phyloP scores from a whole-genome alignment of 2,113 vertebrate species.

The Sorex fumeus region DNA sequence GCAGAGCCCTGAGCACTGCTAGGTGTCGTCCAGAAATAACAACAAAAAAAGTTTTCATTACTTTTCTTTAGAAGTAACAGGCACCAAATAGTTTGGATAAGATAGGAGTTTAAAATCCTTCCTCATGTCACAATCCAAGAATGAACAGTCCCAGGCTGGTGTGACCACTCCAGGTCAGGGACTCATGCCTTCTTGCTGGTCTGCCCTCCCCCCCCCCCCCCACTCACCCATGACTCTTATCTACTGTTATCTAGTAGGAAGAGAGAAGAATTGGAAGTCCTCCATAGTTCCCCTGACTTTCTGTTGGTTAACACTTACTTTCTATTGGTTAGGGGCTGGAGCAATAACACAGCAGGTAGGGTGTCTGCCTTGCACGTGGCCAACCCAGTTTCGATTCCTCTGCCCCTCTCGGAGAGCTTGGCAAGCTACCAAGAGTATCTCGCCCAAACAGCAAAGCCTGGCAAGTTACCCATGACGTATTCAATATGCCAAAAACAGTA shows the following conservation, averaged over 20 bases:
- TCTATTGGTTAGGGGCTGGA: no score
- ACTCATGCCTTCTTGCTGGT: not conserved
- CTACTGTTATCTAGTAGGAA: not conserved
- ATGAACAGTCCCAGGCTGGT: not conserved
- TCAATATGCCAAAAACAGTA: no score
- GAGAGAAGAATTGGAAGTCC: not conserved
- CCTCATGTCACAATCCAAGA: not conserved
- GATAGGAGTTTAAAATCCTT: constrained; percentile 1
- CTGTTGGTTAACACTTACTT: constrained; percentile 1
- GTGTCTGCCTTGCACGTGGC: no score
- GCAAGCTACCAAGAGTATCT: no score
- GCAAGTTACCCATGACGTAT: no score
- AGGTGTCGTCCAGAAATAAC: not conserved
- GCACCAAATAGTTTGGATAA: not conserved
- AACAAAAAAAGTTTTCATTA: no score
- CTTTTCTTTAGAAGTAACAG: not conserved
- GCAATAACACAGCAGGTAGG: no score
- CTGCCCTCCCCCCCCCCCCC: not conserved
- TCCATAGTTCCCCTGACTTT: not conserved
- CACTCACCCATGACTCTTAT: not conserved
- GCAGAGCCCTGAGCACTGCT: no score
- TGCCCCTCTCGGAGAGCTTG: no score
- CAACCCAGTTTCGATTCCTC: no score
- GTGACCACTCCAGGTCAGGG: not conserved
- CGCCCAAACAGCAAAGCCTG: no score